Evolutionary conservation across 2,888 invertebrate species (phyloP), one percentile per base, ranked within the genome.

Genomic region (Biston stratarius): DNA sequence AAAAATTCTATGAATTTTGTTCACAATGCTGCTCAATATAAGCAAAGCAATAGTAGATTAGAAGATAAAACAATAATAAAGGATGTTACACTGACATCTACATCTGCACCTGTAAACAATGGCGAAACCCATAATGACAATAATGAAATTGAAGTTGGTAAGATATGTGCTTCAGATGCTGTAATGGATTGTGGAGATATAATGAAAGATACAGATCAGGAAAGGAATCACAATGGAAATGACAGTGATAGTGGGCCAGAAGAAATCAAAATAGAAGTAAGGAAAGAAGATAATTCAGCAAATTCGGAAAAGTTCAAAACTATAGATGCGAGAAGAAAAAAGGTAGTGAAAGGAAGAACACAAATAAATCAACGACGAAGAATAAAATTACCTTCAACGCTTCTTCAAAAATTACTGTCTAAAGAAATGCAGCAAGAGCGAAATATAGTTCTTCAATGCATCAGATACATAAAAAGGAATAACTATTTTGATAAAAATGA

Each of bases 401-500:
- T 97, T 73, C 88, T 97, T 59, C 95, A 96, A 77, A 96, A 96
- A 82, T 87, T 99, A 36, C 90, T 99, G 63, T 95, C 95, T 57
- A 94, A 95, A 65, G 97, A 98, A 84, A 97, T 99, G 75, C 94
- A 96, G 71, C 97, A 97, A 77, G 99, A 99, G 88, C 94, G 98
- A 61, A 99, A 98, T 89, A 94, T 97, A 55, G 94, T 99, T 58
- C 94, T 98, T 40, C 98, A 99, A 85, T 98, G 98, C 91, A 95
- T 98, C 44, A 96, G 97, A 74, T 95, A 96, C 91, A 96, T 98
- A 58, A 96, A 96, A 40, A 94, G 96, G 72, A 96, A 96, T 77
- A 96, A 97, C 77, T 98, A 96, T 86, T 97, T 98, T 89, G 94
- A 94, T 56, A 82, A 84, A 10, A 11, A 57, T 11, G n/a, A 51